Conservation (phyloP, 2,797 vertebrate species). For the Gobio occitaniae region DNA sequence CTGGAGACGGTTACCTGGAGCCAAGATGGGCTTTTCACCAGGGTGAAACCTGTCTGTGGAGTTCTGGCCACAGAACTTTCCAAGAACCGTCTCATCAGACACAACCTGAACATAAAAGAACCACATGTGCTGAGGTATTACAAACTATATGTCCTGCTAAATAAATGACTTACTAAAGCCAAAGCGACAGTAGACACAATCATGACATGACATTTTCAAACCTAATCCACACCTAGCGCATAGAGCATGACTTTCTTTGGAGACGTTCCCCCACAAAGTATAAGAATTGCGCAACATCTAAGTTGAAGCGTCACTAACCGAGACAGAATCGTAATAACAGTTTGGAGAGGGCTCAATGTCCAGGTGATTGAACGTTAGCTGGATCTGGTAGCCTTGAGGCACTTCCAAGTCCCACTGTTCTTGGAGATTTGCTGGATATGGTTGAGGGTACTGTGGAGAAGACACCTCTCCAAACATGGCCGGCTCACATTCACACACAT, state of each 20-base stretch:
- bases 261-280: background rate
- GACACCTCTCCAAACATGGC: constrained; percentile 79
- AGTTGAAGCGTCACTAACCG: constrained; percentile 69
- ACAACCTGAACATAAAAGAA: constrained; percentile 64
- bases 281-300: background rate
- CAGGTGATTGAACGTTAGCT: constrained; percentile 82
- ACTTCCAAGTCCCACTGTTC: constrained; percentile 80
- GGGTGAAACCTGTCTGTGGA: constrained; percentile 73
- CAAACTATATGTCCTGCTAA: too few relatives aligned
- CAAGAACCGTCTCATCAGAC: constrained; percentile 66
- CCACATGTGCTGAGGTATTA: background rate
- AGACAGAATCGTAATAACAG: constrained; percentile 80
- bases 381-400: constrained; percentile 77
- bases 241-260: background rate
- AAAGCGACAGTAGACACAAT: background rate
- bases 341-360: constrained; percentile 79
- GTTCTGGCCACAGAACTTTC: constrained; percentile 79
- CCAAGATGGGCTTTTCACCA: constrained; percentile 71
- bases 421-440: constrained; percentile 74
- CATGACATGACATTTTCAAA: background rate
- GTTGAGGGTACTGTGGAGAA: constrained; percentile 83
- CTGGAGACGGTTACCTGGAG: constrained; percentile 74
- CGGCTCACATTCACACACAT: constrained; percentile 43
- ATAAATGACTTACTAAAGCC: background rate
- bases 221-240: background rate